Conservation (phyloP, 2,797 vertebrate genomes). For the Micromesistius poutassou region DNA sequence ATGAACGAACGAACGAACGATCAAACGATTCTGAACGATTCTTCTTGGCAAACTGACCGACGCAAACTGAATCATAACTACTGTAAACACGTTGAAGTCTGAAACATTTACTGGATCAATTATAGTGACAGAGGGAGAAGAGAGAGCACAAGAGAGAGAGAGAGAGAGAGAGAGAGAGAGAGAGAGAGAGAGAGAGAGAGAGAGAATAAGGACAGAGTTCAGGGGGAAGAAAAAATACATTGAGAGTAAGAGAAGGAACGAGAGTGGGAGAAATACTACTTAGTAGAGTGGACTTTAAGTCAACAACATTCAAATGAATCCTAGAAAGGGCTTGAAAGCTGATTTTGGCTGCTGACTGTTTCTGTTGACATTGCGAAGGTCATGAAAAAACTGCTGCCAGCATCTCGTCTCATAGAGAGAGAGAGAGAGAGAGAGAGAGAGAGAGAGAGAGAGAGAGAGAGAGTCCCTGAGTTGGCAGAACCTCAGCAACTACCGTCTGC, state of each 20-base stretch:
- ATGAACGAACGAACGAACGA: no score
- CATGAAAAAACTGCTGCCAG: background rate
- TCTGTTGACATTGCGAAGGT: background rate
- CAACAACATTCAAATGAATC: no score
- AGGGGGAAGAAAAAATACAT: background rate
- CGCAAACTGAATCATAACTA: no score
- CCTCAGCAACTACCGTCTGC: constrained; percentile 36
- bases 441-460: constrained; percentile 3
- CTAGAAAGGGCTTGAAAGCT: background rate
- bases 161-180: background rate
- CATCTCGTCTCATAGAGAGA: background rate
- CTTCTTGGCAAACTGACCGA: no score
- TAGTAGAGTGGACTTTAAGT: background rate
- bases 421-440: constrained; percentile 6
- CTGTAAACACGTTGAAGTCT: background rate
- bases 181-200: background rate
- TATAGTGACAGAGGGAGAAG: background rate
- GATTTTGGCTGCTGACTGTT: background rate
- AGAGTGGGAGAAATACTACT: background rate
- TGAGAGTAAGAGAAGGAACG: constrained; percentile 3
- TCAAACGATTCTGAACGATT: no score
- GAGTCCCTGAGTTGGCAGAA: constrained; percentile 46
- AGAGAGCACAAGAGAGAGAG: background rate
- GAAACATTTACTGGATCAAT: background rate
- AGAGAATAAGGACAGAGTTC: background rate